Percentiles rank a stretch among this genome's conserved stretches.
These are phyloP conservation scores for Drosophila ustulata DNA, from an alignment of 2,888 invertebrate species.

Conservation along the genomic window DNA sequence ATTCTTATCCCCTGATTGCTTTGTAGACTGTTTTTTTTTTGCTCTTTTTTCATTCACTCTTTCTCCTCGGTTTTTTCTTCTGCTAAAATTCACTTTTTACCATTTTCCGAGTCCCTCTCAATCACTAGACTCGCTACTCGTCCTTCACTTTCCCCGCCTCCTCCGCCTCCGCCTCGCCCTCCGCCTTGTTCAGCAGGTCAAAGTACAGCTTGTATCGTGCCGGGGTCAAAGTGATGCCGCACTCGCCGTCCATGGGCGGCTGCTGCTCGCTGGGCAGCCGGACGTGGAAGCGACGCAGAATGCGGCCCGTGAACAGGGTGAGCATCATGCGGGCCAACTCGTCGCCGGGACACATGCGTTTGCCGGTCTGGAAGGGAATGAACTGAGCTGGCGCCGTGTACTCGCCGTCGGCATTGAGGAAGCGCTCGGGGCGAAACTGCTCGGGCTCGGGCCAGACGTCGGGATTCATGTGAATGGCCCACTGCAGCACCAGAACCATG, in stretches of 20 bases:
- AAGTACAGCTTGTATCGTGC: constrained; percentile 85
- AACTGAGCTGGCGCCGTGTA: constrained; percentile 89
- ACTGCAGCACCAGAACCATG: constrained; percentile 92
- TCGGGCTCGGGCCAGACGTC: constrained; percentile 89
- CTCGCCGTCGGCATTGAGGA: constrained; percentile 88
- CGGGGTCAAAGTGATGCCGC: constrained; percentile 91
- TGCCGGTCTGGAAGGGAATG: constrained; percentile 94
- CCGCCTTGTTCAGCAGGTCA: constrained; percentile 1
- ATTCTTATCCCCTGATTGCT: too few relatives aligned
- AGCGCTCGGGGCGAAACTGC: constrained; percentile 89
- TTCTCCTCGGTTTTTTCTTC: too few relatives aligned
- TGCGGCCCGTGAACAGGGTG: constrained; percentile 87
- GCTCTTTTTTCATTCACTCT: too few relatives aligned
- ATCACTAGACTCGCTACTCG: background rate
- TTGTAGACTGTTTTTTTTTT: too few relatives aligned
- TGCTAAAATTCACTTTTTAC: too few relatives aligned
- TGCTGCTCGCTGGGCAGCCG: constrained; percentile 49
- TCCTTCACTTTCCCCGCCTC: background rate
- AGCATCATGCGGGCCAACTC: constrained; percentile 91
- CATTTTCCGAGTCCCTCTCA: background rate
- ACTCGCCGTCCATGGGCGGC: constrained; percentile 88
- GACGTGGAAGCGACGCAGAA: constrained; percentile 87
- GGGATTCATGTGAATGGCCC: constrained; percentile 92
- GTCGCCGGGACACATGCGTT: constrained; percentile 94
- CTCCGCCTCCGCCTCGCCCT: background rate